Conservation (phyloP, 2,113 vertebrate genomes). For the Lophochroa leadbeateri region DNA sequence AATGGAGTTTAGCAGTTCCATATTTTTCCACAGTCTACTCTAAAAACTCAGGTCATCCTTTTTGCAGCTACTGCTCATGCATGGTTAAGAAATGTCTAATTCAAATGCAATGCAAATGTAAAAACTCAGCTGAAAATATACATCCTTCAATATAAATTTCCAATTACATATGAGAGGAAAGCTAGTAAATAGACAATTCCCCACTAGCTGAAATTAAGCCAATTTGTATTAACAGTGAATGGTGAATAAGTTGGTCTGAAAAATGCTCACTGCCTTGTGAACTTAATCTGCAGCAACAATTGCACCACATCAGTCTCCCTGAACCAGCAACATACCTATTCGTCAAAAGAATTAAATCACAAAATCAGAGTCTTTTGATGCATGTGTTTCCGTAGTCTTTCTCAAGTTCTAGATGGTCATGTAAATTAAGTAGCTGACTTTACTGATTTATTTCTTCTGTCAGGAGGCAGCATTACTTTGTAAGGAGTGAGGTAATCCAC, state of each 20-base stretch:
- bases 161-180: not conserved
- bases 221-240: not conserved
- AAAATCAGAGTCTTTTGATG: not conserved
- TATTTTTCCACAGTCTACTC: not conserved
- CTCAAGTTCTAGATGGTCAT: not conserved
- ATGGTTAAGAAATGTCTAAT: not conserved
- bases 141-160: not conserved
- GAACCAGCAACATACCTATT: not conserved
- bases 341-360: not conserved
- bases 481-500: not conserved
- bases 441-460: not conserved
- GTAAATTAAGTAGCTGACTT: not conserved
- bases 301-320: not conserved
- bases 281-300: not conserved
- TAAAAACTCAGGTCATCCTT: not conserved
- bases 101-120: not conserved
- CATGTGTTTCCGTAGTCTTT: not conserved
- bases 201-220: not conserved
- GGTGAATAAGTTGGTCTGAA: not conserved
- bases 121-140: not conserved
- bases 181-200: not conserved
- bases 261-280: not conserved
- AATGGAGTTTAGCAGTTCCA: not conserved
- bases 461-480: not conserved
- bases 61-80: not conserved